phyloP scores from a whole-genome alignment of 2,888 invertebrate species.

The Adineta ricciae region DNA sequence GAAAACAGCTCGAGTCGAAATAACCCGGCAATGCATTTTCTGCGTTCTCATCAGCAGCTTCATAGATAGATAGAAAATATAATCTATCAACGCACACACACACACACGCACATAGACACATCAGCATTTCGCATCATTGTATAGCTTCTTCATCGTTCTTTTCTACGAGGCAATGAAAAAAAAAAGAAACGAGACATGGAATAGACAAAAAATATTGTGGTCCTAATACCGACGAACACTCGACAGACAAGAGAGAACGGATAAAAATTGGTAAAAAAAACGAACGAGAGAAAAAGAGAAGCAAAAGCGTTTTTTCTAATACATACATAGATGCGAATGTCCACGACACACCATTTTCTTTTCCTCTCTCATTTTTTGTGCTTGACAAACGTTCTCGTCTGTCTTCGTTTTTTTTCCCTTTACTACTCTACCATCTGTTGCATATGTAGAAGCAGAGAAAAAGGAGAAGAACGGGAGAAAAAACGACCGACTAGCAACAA shows the following conservation, averaged over 20 bases:
- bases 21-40: not conserved
- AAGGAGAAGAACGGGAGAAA: not conserved
- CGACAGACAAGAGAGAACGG: not conserved
- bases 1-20: not conserved
- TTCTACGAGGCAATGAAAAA: not conserved
- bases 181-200: not conserved
- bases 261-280: not conserved
- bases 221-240: not conserved
- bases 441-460: not conserved
- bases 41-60: not conserved
- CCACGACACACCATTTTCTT: not conserved
- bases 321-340: not conserved
- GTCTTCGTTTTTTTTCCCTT: not conserved
- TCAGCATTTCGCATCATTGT: not conserved
- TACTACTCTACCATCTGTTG: not conserved
- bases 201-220: not conserved
- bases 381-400: constrained; percentile 13
- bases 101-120: not conserved
- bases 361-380: not conserved
- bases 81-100: not conserved
- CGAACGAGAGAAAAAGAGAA: not conserved
- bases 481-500: not conserved
- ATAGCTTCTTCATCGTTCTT: not conserved
- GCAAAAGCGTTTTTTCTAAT: not conserved
- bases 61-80: not conserved